Base-by-base conservation (phyloP, 1,140 invertebrate genomes). In the Probaryconus sp. region DNA sequence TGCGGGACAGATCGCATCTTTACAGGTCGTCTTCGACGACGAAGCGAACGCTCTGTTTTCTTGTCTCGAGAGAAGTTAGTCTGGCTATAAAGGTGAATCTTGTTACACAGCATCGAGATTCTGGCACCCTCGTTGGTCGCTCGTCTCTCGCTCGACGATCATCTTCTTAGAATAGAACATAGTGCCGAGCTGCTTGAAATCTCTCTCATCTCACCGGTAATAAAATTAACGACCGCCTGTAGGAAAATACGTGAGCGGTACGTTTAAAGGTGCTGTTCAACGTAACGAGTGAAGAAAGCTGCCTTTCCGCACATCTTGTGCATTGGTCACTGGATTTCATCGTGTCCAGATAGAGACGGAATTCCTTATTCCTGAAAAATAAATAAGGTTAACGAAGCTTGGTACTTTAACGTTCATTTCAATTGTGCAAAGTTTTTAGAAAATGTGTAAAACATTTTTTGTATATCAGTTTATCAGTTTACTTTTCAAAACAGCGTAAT, bases 111-210 rank as follows among this genome's bases (percentile, higher is more conserved):
- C 58, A 75, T 78, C 53, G 72, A 72, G 79, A 77, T 70, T 79
- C 50, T 63, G 63, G 70, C 75, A 69, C 72, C 69, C 72, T 76
- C 40, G 31, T 63, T 38, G 58, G 11, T 31, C 37, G 14, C n/a
- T 16, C 37, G 28, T 30, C n/a, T n/a, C 28, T 48, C 21, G 50
- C 58, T 47, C 43, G 43, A 56, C 43, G 58, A 77, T 69, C 77
- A 76, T 78, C 70, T 80, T 80, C 79, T 69, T 79, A 78, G 79
- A 80, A 80, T 67, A 71, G 69, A 70, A 70, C 65, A 43, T 64
- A 47, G 47, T 72, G 56, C 74, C 61, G 18, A 60, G 53, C 28
- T 55, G 61, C 40, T 45, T 61, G 67, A 64, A 78, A 76, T 78
- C 76, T 75, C 48, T 68, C 58, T 45, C 71, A 78, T 78, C 72